Conservation (phyloP, 2,797 vertebrate genomes). For the Echeneis naucrates region DNA sequence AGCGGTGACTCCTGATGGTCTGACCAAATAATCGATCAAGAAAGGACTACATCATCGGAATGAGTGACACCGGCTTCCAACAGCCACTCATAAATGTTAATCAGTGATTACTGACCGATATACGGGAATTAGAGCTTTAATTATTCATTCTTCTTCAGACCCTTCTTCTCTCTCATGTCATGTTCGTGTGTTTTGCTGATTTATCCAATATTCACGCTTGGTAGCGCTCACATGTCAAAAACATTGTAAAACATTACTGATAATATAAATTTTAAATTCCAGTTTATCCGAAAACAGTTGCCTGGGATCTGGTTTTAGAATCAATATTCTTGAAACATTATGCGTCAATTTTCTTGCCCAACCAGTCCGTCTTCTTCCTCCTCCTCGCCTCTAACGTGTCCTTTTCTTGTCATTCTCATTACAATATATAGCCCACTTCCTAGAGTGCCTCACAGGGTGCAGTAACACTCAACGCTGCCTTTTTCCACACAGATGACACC, state of each 20-base stretch:
- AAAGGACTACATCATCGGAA: background rate
- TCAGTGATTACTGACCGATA: constrained; percentile 9
- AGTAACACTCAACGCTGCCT: background rate
- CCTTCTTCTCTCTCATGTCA: too few relatives aligned
- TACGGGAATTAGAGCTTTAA: background rate
- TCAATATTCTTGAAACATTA: background rate
- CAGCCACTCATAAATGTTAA: constrained; percentile 33
- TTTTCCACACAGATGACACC: background rate
- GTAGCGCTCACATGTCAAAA: background rate
- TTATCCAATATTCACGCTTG: too few relatives aligned
- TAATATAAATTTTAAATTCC: too few relatives aligned
- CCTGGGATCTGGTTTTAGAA: background rate
- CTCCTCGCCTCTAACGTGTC: too few relatives aligned
- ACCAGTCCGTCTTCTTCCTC: too few relatives aligned
- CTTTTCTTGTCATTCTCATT: background rate
- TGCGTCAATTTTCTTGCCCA: background rate
- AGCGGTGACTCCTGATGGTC: constrained; percentile 47
- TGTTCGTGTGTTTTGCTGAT: too few relatives aligned
- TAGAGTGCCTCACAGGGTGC: background rate
- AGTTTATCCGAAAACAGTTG: background rate
- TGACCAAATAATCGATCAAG: constrained; percentile 60
- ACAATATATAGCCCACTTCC: too few relatives aligned
- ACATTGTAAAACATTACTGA: too few relatives aligned
- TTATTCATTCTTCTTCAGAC: too few relatives aligned
- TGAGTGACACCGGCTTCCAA: background rate